Evolutionary conservation across 2,797 vertebrate species (phyloP), one percentile per base, ranked within the genome.

Genomic region (Megalops cyprinoides): DNA sequence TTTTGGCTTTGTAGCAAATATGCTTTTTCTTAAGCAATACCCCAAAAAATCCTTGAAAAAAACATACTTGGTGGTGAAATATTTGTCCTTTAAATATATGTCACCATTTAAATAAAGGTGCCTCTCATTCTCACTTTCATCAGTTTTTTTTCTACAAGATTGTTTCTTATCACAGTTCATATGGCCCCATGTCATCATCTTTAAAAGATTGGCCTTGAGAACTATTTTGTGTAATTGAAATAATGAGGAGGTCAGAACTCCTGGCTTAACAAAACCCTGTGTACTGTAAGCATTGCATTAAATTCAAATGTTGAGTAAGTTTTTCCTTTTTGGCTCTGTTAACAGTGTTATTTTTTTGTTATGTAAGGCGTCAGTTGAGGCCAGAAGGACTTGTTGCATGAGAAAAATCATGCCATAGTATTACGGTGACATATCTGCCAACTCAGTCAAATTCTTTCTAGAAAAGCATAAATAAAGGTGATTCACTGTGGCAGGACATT

Each of bases 401-500:
- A 55, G 46, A 75, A 34, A 56, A 56, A 39, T 9, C 18, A 5
- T n/a, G 31, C 18, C 2, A 5, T 42, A 5, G 48, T 44, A 73
- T 81, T 75, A 74, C 73, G 79, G 62, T 80, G 76, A 76, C 79
- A 77, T 79, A n/a, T 75, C 58, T 65, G 67, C 74, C 56, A 62
- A 77, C 51, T 62, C 51, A 53, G 51, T 62, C 20, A 39, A 69
- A 84, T 76, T 14, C 60, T 48, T 3, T 15, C 60, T 39, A 48
- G 53, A 60, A 42, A 77, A 42, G 37, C 20, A 56, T 77, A 60
- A 77, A 77, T 60, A 60, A 77, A 83, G 75, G 80, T 80, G 77
- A 78, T 8, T 73, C 73, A 44, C 82, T 46, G 62, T 82, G 80
- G 56, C 83, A 82, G 76, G 76, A 39, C 76, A 56, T 77, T 83